Base-by-base conservation (phyloP, 2,113 vertebrate species). In the Sphaerodactylus townsendi region DNA sequence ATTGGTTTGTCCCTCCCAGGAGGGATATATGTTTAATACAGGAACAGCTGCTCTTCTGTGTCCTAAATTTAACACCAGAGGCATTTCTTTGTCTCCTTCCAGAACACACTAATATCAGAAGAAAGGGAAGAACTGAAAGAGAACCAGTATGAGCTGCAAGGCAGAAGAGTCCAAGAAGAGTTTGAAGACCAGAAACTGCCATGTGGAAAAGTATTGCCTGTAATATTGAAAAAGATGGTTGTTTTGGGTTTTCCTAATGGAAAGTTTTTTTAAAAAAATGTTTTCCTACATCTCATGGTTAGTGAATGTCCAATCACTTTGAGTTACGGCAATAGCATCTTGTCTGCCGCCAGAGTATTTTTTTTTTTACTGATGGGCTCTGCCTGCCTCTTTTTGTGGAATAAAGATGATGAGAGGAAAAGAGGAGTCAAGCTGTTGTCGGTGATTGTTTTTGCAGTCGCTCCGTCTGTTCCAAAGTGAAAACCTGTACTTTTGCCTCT, bases 41-140 rank as follows among this genome's bases (percentile, higher is more conserved):
- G 53, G 33, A 85, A 83, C 71, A 93, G 82, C 21, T 72, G 3
- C 21, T 69, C 75, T 77, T 15, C 37, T 86, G n/a, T 77, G 46
- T 84, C 69, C 48, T 83, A 86, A 85, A 90, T 39, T 70, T 95
- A 86, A 96, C 77, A 85, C 77, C 85, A 64, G 59, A 69, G 19
- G 23, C 25, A 3, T 94, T 87, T 93, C 84, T 86, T 41, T 93
- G 66, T 85, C 92, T 93, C 86, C 82, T 93, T 95, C 79, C 89
- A 96, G 96, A 92, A 94, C 91, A 44, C 96, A 93, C 23, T 96
- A 96, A 85, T 92, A 91, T 82, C 81, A 85, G 90, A 93, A 91
- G 85, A 92, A 85, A 46, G 41, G 87, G 92, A 91, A 87, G 89
- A 93, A 89, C 37, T 77, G 79, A 87, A 65, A 86, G 85, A 86